Conservation (phyloP, 1,140 invertebrate genomes). For the Drosophila takahashii region DNA sequence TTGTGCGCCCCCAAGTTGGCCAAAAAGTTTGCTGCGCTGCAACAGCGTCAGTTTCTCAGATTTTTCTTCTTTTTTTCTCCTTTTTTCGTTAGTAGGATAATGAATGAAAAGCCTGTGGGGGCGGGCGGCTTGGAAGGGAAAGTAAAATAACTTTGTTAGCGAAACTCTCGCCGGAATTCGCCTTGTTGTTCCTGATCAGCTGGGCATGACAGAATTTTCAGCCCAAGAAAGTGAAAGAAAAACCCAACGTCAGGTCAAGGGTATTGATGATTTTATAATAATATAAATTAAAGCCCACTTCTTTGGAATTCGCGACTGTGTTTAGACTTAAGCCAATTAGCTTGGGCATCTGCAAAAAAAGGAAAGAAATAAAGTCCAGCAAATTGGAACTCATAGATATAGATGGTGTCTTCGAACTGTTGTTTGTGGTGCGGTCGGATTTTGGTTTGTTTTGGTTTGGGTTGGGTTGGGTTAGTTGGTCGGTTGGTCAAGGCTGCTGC, state of each 20-base stretch:
- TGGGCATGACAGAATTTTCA: constrained; percentile 27
- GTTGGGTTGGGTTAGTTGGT: constrained; percentile 34
- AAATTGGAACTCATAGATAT: constrained; percentile 70
- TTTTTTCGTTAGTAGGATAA: constrained; percentile 9
- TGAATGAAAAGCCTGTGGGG: constrained; percentile 44
- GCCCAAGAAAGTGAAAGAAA: constrained; percentile 10
- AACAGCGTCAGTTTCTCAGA: constrained; percentile 26
- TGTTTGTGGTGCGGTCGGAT: constrained; percentile 18
- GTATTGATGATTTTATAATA: constrained; percentile 17
- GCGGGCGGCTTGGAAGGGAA: constrained; percentile 2
- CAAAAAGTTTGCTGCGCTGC: constrained; percentile 22
- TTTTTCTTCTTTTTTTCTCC: not conserved
- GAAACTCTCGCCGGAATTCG: constrained; percentile 18
- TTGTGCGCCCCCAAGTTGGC: constrained; percentile 11
- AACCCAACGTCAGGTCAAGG: constrained; percentile 19
- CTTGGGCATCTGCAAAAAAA: constrained; percentile 51
- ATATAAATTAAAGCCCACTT: constrained; percentile 17
- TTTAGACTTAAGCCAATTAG: constrained; percentile 80
- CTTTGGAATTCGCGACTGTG: constrained; percentile 33
- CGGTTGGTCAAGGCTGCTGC: constrained; percentile 40
- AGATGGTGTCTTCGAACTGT: constrained; percentile 72
- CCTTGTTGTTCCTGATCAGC: constrained; percentile 41
- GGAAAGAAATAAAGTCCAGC: constrained; percentile 18
- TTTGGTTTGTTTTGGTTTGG: constrained; percentile 16
- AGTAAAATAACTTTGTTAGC: constrained; percentile 40